Base-by-base conservation (phyloP, 2,888 invertebrate species). In the Gymnocheta viridis region DNA sequence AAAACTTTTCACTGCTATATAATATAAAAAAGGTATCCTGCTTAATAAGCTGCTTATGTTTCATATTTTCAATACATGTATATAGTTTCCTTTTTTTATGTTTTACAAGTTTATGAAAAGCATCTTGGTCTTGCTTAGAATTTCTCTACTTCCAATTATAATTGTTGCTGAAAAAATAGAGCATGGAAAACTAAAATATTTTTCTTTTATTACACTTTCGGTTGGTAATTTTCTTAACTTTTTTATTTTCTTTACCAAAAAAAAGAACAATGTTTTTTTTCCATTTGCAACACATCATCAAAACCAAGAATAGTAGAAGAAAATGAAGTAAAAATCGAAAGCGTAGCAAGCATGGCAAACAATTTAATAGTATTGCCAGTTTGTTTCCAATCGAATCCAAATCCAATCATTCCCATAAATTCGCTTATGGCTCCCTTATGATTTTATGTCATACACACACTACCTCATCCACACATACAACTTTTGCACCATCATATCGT, bases 401-500 rank as follows among this genome's bases (percentile, higher is more conserved):
- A 67, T 80, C 67, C 67, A 74, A 80, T 80, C 73, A 67, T 67
- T 73, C 17, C 67, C 80, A 73, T 74, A 74, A 80, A 67, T 73
- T 80, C 29, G 60, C 27, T 80, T 73, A 80, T 74, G 49, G 60
- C 58, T 73, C 80, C 80, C 73, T 67, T 73, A 67, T 80, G 73
- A 60, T 60, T 80, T 73, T 17, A 66, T 49, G 27, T 60, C n/a
- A 22, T 27, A 22, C 29, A 22, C 22, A 60, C 41, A 44, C 35
- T 44, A 47, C 14, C 4, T n/a, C 41, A 41, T 4, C 2, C 41
- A 41, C 14, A 69, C 35, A 38, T 44, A 47, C 17, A 56, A 58
- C 35, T 64, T 32, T 7, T 32, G 0, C 19, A 22, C 19, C 12
- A 35, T 35, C 2, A n/a, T n/a, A n/a, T n/a, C n/a, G n/a, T n/a